Conservation (phyloP, 2,797 vertebrate species). For the Myotis planiceps region DNA sequence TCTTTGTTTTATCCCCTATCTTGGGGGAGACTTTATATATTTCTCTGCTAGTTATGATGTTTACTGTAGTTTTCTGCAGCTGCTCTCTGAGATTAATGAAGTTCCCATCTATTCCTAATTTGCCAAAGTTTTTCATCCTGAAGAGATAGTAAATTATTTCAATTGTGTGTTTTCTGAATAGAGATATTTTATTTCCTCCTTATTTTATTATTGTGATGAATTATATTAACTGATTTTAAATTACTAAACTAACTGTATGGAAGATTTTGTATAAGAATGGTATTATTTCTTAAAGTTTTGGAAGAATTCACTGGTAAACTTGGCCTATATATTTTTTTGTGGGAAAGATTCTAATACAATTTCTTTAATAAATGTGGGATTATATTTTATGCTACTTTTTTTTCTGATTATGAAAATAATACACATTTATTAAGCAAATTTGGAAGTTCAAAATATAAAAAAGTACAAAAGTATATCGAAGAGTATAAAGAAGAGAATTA, state of each 20-base stretch:
- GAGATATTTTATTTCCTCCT: not conserved
- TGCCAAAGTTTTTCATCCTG: not conserved
- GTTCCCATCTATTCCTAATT: not conserved
- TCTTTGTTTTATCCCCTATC: not conserved
- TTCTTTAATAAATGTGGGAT: not conserved
- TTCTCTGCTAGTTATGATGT: not conserved
- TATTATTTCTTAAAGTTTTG: not conserved
- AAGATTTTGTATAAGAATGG: not conserved
- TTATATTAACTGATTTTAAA: not conserved
- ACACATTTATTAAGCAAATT: too few relatives aligned
- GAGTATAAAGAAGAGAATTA: too few relatives aligned
- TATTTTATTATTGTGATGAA: not conserved
- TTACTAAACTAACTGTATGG: not conserved
- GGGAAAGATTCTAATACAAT: not conserved
- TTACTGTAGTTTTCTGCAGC: not conserved
- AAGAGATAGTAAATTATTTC: not conserved
- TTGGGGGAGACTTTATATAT: not conserved
- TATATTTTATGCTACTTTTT: slow-evolving; percentile 11
- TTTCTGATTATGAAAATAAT: too few relatives aligned
- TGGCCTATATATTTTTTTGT: not conserved
- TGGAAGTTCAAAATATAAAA: too few relatives aligned
- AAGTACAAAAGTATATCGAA: too few relatives aligned
- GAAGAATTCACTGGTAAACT: not conserved
- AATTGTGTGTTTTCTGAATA: not conserved
- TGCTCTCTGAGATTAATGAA: not conserved